Percentiles rank a stretch among this genome's conserved stretches.
Conservation (phyloP, 2,888 invertebrate genomes). For the Nineta flava region DNA sequence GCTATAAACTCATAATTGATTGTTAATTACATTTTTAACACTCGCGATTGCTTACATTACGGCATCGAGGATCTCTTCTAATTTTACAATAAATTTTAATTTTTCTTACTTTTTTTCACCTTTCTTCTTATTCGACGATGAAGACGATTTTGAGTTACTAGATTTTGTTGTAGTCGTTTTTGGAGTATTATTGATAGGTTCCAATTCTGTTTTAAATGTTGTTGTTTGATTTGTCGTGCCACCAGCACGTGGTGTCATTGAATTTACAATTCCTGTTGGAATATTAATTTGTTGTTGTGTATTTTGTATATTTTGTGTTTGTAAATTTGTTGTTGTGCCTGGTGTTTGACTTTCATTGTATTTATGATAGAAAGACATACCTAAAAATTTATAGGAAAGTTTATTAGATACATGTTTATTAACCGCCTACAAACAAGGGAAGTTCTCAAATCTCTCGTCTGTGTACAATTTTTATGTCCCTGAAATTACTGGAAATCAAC, state of each 20-base stretch:
- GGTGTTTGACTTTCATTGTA: conserved; percentile 18
- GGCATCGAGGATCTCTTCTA: too few species aligned
- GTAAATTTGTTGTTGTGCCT: background rate
- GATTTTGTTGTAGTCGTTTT: background rate
- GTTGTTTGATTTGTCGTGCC: background rate
- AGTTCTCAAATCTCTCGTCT: too few species aligned
- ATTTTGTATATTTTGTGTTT: conserved; percentile 3
- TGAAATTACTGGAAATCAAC: too few species aligned
- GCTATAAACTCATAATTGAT: too few species aligned
- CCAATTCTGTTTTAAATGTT: background rate
- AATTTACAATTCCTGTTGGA: conserved; percentile 7
- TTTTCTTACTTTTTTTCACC: conserved; percentile 8
- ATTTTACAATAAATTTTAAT: too few species aligned
- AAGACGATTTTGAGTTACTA: conserved; percentile 4
- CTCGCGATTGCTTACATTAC: too few species aligned
- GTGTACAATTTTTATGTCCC: too few species aligned
- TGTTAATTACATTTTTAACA: too few species aligned
- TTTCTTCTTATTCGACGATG: conserved; percentile 5
- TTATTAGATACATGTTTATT: too few species aligned
- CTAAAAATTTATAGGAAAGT: too few species aligned
- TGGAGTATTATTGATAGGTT: background rate
- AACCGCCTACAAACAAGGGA: too few species aligned
- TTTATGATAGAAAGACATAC: conserved; percentile 30
- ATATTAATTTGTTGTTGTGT: conserved; percentile 7
- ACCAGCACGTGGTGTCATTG: conserved; percentile 1